These are phyloP conservation scores for Neoseiulus cucumeris DNA, from an alignment of 1,140 invertebrate genomes.

Conservation along the genomic window DNA sequence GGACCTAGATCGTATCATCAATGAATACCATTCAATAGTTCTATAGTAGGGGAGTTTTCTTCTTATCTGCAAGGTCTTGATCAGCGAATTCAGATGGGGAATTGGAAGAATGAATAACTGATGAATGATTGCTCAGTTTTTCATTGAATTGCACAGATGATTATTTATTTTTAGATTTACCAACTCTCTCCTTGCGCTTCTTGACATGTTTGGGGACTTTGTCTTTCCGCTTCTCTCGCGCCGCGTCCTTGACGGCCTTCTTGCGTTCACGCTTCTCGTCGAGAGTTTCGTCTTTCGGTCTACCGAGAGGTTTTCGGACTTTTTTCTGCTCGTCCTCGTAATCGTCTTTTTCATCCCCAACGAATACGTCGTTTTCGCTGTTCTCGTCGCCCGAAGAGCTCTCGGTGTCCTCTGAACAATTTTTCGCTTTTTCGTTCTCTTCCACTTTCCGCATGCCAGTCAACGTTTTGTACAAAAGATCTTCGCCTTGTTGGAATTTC, in stretches of 20 bases:
- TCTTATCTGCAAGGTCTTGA: too few species aligned
- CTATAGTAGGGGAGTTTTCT: too few species aligned
- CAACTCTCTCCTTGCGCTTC: slow-evolving; percentile 53
- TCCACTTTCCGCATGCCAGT: slow-evolving; percentile 44
- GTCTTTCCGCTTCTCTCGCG: slow-evolving; percentile 70
- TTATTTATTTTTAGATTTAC: slow-evolving; percentile 14
- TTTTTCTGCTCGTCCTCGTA: slow-evolving; percentile 17
- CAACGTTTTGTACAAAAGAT: slow-evolving; percentile 57
- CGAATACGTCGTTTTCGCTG: slow-evolving; percentile 26
- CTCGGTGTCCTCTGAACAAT: slow-evolving; percentile 27
- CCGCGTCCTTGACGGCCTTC: slow-evolving; percentile 59
- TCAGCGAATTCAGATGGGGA: too few species aligned
- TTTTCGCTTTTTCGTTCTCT: slow-evolving; percentile 22
- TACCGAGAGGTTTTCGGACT: slow-evolving; percentile 31
- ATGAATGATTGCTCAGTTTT: too few species aligned
- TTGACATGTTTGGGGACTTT: slow-evolving; percentile 94
- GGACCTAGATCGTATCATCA: background rate
- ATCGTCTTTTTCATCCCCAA: slow-evolving; percentile 36
- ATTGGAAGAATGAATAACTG: too few species aligned
- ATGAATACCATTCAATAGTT: too few species aligned
- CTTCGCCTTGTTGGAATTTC: slow-evolving; percentile 49
- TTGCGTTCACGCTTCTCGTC: slow-evolving; percentile 59
- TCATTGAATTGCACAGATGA: too few species aligned
- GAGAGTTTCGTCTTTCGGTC: slow-evolving; percentile 65
- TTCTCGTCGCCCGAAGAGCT: slow-evolving; percentile 22